Evolutionary conservation across 2,888 invertebrate species (phyloP).

Genomic region (Argynnis bischoffii): DNA sequence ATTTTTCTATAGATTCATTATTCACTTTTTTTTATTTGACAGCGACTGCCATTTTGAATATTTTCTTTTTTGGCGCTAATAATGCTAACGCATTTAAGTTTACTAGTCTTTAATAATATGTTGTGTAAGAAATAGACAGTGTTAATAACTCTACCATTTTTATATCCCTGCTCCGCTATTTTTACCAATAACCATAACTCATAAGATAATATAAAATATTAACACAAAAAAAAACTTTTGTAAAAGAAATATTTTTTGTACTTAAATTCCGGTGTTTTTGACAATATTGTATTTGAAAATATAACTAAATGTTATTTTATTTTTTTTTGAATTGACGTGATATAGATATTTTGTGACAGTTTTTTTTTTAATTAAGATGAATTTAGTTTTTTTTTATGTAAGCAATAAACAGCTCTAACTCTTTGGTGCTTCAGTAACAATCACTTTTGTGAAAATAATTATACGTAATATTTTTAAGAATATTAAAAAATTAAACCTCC

Average conservation of each 20-base stretch:
- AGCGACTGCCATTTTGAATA: not conserved
- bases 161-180: not conserved
- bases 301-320: not conserved
- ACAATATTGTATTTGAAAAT: not conserved
- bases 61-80: constrained; percentile 25
- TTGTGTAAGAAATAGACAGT: constrained; percentile 34
- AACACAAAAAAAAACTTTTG: too few species aligned
- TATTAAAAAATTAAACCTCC: constrained; percentile 23
- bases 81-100: constrained; percentile 57
- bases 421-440: constrained; percentile 17
- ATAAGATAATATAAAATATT: not conserved
- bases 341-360: not conserved
- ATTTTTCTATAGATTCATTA: too few species aligned
- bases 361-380: not conserved
- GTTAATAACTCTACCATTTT: constrained; percentile 32
- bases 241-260: too few species aligned
- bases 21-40: too few species aligned
- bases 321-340: not conserved
- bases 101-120: constrained; percentile 68
- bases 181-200: constrained; percentile 2
- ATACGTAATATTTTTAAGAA: constrained; percentile 18
- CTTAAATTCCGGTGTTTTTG: too few species aligned
- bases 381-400: not conserved
- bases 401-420: not conserved
- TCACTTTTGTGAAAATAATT: not conserved